These are phyloP conservation scores for Taphrorychus bicolor DNA, from an alignment of 2,888 invertebrate genomes.

Conservation along the genomic window DNA sequence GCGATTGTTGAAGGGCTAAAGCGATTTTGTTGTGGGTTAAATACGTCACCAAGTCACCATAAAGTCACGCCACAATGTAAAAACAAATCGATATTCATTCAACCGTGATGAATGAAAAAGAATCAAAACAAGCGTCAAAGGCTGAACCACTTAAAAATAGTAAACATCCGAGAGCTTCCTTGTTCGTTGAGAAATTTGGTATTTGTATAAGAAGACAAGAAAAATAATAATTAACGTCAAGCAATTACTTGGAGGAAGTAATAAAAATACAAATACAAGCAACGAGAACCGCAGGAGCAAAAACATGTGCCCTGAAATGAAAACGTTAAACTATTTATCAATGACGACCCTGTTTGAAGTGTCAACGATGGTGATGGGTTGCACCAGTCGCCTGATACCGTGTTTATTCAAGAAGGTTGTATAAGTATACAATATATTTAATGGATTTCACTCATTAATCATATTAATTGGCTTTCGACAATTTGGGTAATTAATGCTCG, in stretches of 20 bases:
- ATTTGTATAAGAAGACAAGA: background rate
- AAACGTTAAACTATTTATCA: constrained; percentile 16
- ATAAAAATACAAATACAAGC: constrained; percentile 15
- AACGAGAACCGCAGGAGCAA: background rate
- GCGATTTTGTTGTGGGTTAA: too few relatives aligned
- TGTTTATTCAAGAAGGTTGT: background rate
- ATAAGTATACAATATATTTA: background rate
- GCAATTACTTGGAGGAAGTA: constrained; percentile 18
- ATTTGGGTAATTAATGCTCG: background rate
- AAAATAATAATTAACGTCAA: background rate
- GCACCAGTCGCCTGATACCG: background rate
- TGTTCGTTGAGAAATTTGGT: background rate
- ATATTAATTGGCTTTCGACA: background rate
- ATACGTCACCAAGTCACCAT: too few relatives aligned
- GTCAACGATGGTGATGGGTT: background rate
- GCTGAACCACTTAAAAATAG: too few relatives aligned
- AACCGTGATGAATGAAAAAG: background rate
- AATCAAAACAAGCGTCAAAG: background rate
- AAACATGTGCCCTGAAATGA: constrained; percentile 9
- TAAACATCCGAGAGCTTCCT: background rate
- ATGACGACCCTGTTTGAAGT: constrained; percentile 19
- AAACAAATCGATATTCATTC: too few relatives aligned
- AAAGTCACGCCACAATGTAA: too few relatives aligned
- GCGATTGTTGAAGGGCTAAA: too few relatives aligned
- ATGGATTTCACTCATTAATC: background rate